Base-by-base conservation (phyloP, 2,113 vertebrate species). In the Scomber colias region DNA sequence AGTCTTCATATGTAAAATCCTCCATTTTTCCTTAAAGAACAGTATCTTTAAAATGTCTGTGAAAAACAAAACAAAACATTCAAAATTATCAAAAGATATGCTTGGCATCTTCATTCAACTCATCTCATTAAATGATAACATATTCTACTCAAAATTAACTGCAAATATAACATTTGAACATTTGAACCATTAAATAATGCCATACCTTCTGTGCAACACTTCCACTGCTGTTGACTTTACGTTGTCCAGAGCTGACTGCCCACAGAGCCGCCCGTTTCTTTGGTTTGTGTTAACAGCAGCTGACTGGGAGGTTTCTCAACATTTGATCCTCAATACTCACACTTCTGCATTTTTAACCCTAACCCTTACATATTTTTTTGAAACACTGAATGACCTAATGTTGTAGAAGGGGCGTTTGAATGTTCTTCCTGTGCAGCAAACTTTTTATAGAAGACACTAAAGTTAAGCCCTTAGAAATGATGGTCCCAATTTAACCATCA, bases 331-430 rank as follows among this genome's bases (percentile, higher is more conserved):
- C 1, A 54, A 62, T 12, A 67, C 73, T 92, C 92, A 92, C 90
- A 93, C 63, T 91, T 86, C 91, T 91, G 85, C 88, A 87, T 90
- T 92, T 82, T 87, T 44, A 74, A 2, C 4, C 31, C 9, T 44
- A 74, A 2, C 4, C 31, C 9, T 53, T 65, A 11, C n/a, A 50
- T 9, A 50, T 14, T 11, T 7, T 74, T 45, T 5, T 21, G 8
- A 44, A 10, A 1, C 9, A 11, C 57, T 19, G 4, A 7, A 40
- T 9, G 35, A 6, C 48, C 24, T 14, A 1, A 1, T 19, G 60
- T 46, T 59, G 12, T 55, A 11, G 13, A 35, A 35, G 24, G 46
- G 8, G 40, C 9, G 19, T 10, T 45, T 31, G 56, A 31, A 16
- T 9, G 15, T 31, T 10, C 5, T 19, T 31, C 27, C 56, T 6